Base-by-base conservation (phyloP, 2,113 vertebrate species). In the Lagopus muta region DNA sequence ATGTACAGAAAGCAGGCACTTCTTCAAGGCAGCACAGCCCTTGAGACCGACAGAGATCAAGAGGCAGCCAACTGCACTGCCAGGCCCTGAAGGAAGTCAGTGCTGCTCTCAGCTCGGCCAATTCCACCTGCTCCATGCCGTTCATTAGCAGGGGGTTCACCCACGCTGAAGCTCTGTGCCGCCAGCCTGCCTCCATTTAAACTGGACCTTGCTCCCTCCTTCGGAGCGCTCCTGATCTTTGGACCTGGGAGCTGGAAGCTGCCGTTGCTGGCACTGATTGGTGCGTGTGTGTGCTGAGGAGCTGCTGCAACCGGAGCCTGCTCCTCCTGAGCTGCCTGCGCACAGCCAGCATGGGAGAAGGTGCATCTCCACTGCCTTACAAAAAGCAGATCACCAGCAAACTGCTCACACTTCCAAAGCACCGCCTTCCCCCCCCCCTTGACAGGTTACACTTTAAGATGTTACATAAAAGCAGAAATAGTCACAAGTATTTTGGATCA, bases 221-320 rank as follows among this genome's bases (percentile, higher is more conserved):
- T 96, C 81, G 90, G 94, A 80, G 92, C 85, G 71, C 71, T 93
- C 71, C 90, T 96, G 97, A 98, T 98, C 98, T 98, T 98, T 98
- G 98, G 97, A 98, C 98, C 95, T 57, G 67, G 95, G 93, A 90
- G 95, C 94, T 91, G 91, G 93, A 97, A 94, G 81, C 89, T 89
- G 84, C 92, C 22, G n/a, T 85, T 93, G 94, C 92, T 95, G 84
- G 93, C 95, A 89, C 69, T 6, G 54, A 65, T 82, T 57, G 14
- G 28, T 13, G 19, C 38, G 1, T 36, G 15, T 18, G 32, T 16
- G 61, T 60, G 81, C 78, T 93, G 95, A 97, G 94, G 94, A 96
- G 73, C 87, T 86, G 40, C n/a, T 94, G 88, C 93, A 92, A 93
- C 79, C 76, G 86, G 74, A 96, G 90, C 89, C 48, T 86, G 62